Base-by-base conservation (phyloP, 2,888 invertebrate genomes). In the Callosobruchus maculatus region DNA sequence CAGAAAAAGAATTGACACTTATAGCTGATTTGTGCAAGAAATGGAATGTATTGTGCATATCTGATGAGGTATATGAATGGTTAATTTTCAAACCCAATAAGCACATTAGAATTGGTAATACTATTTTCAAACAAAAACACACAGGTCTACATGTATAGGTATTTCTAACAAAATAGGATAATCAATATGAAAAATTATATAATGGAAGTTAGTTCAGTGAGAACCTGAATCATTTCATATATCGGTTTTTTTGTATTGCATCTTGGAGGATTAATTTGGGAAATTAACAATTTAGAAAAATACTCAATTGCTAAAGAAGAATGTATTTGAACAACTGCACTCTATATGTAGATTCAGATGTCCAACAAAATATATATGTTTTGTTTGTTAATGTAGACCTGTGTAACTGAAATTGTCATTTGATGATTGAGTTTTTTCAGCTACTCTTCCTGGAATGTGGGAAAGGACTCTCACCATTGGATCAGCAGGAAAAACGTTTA, bases 21-120 rank as follows among this genome's bases (percentile, higher is more conserved):
- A 95, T 99, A 79, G 97, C 97, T 0, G 90, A 93, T 79, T 88
- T 99, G 74, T 98, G 98, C 86, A 94, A 94, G 84, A 96, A 98
- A 84, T 94, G 96, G 90, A 94, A 99, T 85, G 94, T 95, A 2
- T 88, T 99, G 9, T 97, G 97, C 74, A 88, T 99, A 21, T 93
- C 97, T 0, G 99, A 99, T 87, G 99, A 99, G 87, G 99, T 99
- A 0, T 99, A 99, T 81, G 99, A 99, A 86, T 99, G 98, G 97
- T 91, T 99, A 85, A 94, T 96, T 18, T 98, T 93, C 83, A 91
- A 94, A 83, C 94, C 94, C 0, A 89, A 91, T 30, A 89, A 95
- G 82, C 96, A 98, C 86, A 91, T 98, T 75, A 91, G 98, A 85
- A 98, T 99, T 75, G 97, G 98, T 95, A 85, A 75, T 49, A 49